These are phyloP conservation scores for Crenuchus spilurus DNA, from an alignment of 2,797 vertebrate species.

Conservation along the genomic window DNA sequence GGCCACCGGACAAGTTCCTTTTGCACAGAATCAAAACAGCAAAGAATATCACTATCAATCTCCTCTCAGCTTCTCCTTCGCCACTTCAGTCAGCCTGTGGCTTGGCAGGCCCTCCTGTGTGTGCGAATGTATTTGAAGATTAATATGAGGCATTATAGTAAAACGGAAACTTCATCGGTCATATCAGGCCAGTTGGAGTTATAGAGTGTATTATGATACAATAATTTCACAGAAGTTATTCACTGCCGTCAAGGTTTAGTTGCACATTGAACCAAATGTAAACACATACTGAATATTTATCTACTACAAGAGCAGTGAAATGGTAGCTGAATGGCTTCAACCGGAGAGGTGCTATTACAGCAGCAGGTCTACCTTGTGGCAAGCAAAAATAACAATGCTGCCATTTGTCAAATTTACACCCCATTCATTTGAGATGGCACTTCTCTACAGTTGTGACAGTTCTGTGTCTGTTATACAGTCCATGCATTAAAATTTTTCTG, in stretches of 20 bases:
- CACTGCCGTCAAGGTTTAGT: slow-evolving; percentile 13
- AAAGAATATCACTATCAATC: slow-evolving; percentile 47
- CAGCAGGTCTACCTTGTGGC: not conserved
- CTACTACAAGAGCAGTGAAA: not conserved
- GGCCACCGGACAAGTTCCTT: slow-evolving; percentile 65
- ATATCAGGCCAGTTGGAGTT: slow-evolving; percentile 14
- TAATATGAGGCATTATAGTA: slow-evolving; percentile 31
- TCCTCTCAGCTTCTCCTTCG: slow-evolving; percentile 15
- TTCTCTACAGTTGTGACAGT: not conserved
- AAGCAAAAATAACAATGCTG: not conserved
- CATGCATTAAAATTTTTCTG: no score
- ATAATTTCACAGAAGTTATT: slow-evolving; percentile 16
- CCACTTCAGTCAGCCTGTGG: slow-evolving; percentile 23
- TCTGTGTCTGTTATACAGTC: not conserved
- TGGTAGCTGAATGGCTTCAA: not conserved
- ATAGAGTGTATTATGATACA: slow-evolving; percentile 18
- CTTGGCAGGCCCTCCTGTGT: slow-evolving; percentile 25
- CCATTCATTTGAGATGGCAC: not conserved
- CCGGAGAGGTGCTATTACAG: not conserved
- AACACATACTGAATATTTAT: not conserved
- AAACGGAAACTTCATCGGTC: slow-evolving; percentile 35
- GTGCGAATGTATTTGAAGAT: slow-evolving; percentile 38
- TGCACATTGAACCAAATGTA: slow-evolving; percentile 1
- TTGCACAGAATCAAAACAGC: slow-evolving; percentile 67
- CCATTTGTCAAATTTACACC: slow-evolving; percentile 25